Evolutionary conservation across 64 coral and sea anemone species (phyloP).

Genomic region (Montipora cactus): DNA sequence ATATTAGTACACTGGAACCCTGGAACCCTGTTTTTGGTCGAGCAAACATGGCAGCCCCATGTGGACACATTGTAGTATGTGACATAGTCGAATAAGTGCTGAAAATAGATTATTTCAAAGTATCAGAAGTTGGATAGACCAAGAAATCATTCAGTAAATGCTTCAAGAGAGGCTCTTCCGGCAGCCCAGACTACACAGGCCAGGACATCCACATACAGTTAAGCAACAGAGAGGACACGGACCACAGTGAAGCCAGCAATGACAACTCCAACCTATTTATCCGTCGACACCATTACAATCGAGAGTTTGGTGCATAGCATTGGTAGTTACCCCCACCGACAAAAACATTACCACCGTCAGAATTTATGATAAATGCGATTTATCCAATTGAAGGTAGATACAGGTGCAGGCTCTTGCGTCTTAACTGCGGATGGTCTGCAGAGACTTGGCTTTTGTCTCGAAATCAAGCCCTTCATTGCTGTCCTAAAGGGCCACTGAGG

Average conservation of each 20-base stretch:
- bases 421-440: constrained; percentile 56
- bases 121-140: no score
- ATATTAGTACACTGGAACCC: no score
- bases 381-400: constrained; percentile 63
- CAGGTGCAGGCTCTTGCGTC: constrained; percentile 37
- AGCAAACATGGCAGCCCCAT: no score
- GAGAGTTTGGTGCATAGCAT: constrained; percentile 18
- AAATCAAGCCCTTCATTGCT: constrained; percentile 38
- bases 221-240: background rate
- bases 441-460: background rate
- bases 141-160: no score
- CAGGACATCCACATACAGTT: constrained; percentile 17
- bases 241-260: background rate
- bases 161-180: no score
- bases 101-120: no score
- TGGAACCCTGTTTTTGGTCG: no score
- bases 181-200: background rate
- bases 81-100: no score
- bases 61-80: no score
- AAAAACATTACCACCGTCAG: no score
- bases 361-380: background rate
- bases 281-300: background rate
- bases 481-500: constrained; percentile 44
- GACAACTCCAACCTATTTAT: constrained; percentile 27
- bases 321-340: constrained; percentile 24